Evolutionary conservation across 2,113 vertebrate species (phyloP).

Genomic region (Herpetotheres cachinnans): DNA sequence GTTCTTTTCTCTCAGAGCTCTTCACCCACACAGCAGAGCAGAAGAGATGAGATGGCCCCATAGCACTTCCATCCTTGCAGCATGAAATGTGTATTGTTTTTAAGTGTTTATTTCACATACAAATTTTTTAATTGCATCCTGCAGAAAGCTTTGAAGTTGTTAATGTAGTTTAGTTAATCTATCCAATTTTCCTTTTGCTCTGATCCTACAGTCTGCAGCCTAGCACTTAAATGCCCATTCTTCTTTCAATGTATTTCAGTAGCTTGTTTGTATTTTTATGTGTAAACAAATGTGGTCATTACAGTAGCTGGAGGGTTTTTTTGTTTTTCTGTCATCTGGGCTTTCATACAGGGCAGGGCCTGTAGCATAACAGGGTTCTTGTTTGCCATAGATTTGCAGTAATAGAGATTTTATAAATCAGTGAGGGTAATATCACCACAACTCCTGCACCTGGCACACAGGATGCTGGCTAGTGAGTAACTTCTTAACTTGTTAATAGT

Average conservation of each 20-base stretch:
- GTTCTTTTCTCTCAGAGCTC: background rate
- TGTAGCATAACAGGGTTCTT: background rate
- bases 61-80: background rate
- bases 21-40: background rate
- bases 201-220: background rate
- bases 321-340: background rate
- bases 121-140: background rate
- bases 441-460: background rate
- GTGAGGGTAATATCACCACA: fast-evolving
- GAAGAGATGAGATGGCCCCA: background rate
- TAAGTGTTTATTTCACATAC: background rate
- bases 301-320: background rate
- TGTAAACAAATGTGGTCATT: background rate
- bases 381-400: background rate
- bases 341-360: background rate
- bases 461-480: background rate
- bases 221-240: background rate
- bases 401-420: background rate
- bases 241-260: background rate
- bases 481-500: background rate
- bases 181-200: background rate
- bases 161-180: background rate
- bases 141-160: background rate
- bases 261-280: background rate
- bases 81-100: background rate